A percentile compares a stretch with the other conserved stretches of the same genome.
Evolutionary conservation across 2,888 invertebrate species (phyloP).

Genomic region (Nebria brevicollis): DNA sequence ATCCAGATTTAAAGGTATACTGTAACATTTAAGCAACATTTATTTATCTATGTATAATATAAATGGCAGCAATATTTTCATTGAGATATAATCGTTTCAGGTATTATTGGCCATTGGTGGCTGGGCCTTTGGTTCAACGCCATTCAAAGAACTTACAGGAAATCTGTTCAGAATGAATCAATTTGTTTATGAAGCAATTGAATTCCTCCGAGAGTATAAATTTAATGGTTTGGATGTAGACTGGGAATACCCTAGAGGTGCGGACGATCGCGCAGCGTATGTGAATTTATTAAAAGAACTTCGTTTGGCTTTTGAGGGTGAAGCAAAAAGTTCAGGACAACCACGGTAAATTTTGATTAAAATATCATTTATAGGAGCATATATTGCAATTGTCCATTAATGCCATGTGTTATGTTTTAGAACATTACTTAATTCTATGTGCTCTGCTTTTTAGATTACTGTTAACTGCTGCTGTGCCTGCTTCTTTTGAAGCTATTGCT

Average conservation of each 20-base stretch:
- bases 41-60: too few species aligned
- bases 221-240: constrained; percentile 94
- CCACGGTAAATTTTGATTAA: constrained; percentile 64
- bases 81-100: constrained; percentile 60
- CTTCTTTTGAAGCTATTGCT: constrained; percentile 92
- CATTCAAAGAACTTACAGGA: constrained; percentile 90
- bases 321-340: constrained; percentile 87
- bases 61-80: constrained; percentile 9
- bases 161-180: constrained; percentile 95
- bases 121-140: constrained; percentile 96
- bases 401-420: too few species aligned
- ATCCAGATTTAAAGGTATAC: constrained; percentile 83
- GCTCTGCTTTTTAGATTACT: constrained; percentile 64
- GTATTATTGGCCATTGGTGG: constrained; percentile 90
- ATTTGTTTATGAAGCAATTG: constrained; percentile 94
- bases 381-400: too few species aligned
- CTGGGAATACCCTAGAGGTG: constrained; percentile 94
- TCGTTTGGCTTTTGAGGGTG: constrained; percentile 91
- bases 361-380: too few species aligned
- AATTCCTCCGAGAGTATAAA: constrained; percentile 89
- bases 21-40: too few species aligned
- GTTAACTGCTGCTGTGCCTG: constrained; percentile 90
- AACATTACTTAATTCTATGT: too few species aligned
- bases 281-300: constrained; percentile 86
- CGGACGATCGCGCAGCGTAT: constrained; percentile 86